Conservation (phyloP, 2,888 invertebrate species). For the Macaria notata region DNA sequence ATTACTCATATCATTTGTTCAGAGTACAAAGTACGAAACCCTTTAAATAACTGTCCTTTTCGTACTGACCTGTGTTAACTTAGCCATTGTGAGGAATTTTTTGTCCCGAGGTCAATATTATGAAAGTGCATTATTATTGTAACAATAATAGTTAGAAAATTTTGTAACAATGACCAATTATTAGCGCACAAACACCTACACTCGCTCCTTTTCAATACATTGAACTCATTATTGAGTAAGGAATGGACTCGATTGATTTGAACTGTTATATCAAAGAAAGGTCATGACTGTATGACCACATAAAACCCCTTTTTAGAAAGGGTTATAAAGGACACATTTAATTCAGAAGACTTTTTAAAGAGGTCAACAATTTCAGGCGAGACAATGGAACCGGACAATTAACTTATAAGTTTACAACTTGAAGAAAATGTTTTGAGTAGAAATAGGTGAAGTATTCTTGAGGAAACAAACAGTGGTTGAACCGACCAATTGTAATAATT, state of each 20-base stretch:
- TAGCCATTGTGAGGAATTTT: background rate
- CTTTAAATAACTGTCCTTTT: background rate
- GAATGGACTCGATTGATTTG: constrained; percentile 9
- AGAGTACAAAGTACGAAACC: too few species aligned
- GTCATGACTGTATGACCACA: constrained; percentile 6
- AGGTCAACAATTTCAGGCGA: constrained; percentile 10
- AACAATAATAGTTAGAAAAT: constrained; percentile 7
- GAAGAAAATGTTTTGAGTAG: too few species aligned
- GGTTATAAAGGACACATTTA: constrained; percentile 1
- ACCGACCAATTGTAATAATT: too few species aligned
- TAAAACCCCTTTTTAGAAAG: background rate
- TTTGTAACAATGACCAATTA: constrained; percentile 11
- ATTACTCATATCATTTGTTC: too few species aligned
- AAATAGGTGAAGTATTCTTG: too few species aligned
- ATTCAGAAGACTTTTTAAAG: constrained; percentile 10
- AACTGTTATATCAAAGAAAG: constrained; percentile 18
- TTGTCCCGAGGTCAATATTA: background rate
- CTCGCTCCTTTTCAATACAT: constrained; percentile 1
- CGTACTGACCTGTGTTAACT: background rate
- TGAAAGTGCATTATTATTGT: constrained; percentile 1
- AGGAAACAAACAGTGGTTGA: too few species aligned
- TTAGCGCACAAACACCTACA: constrained; percentile 12
- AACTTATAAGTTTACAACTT: too few species aligned
- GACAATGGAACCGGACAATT: too few species aligned
- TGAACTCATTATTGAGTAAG: constrained; percentile 13